Percentiles rank a stretch among this genome's conserved stretches.
These are phyloP conservation scores for Copidosoma aretas DNA, from an alignment of 2,888 invertebrate genomes.

Conservation along the genomic window DNA sequence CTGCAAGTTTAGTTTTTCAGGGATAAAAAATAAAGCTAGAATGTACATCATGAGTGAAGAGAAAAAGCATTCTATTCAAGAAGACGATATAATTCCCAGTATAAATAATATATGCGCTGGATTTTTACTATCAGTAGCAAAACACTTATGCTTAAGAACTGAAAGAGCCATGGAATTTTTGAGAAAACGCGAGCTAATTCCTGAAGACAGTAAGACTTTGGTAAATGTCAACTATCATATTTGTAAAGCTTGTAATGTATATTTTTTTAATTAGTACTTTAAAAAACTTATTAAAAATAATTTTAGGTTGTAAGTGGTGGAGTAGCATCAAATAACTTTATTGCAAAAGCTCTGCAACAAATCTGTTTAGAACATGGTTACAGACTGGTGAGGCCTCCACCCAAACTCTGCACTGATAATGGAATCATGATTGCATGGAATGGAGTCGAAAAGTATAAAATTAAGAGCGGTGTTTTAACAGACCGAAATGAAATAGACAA, in stretches of 20 bases:
- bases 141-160: slow-evolving; percentile 82
- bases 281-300: slow-evolving; percentile 39
- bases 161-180: slow-evolving; percentile 84
- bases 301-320: slow-evolving; percentile 89
- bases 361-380: slow-evolving; percentile 73
- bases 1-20: slow-evolving; percentile 93
- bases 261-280: slow-evolving; percentile 24
- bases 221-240: slow-evolving; percentile 57
- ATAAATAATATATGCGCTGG: slow-evolving; percentile 85
- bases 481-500: slow-evolving; percentile 65
- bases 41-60: slow-evolving; percentile 69
- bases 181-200: slow-evolving; percentile 69
- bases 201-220: slow-evolving; percentile 67
- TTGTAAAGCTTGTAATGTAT: slow-evolving; percentile 1
- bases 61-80: slow-evolving; percentile 66
- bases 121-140: slow-evolving; percentile 76
- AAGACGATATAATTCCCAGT: slow-evolving; percentile 77
- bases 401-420: slow-evolving; percentile 92
- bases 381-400: slow-evolving; percentile 77
- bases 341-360: slow-evolving; percentile 73
- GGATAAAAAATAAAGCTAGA: slow-evolving; percentile 72
- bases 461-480: slow-evolving; percentile 62
- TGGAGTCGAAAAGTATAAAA: slow-evolving; percentile 80
- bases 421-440: slow-evolving; percentile 99
- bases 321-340: slow-evolving; percentile 90